Evolutionary conservation across 2,888 invertebrate species (phyloP).

Genomic region (Liposcelis brunnea): DNA sequence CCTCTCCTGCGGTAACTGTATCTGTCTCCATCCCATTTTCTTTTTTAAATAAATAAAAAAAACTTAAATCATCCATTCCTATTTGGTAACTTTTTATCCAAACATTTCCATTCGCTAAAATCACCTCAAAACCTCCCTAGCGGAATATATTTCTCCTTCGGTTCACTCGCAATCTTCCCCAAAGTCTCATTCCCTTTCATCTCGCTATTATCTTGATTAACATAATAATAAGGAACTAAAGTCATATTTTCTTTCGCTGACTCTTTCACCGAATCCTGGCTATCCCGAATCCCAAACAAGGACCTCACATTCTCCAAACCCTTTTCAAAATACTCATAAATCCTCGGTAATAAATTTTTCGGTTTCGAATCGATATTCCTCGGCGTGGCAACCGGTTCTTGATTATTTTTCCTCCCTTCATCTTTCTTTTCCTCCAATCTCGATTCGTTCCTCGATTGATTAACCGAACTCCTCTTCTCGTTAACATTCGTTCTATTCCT

Average conservation of each 20-base stretch:
- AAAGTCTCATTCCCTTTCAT: background rate
- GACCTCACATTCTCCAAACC: conserved; percentile 2
- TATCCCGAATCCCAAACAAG: background rate
- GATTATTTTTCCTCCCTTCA: background rate
- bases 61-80: too few relatives aligned
- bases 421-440: conserved; percentile 6
- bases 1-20: too few relatives aligned
- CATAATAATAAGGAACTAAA: conserved; percentile 7
- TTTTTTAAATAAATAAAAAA: too few relatives aligned
- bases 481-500: background rate
- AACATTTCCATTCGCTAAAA: too few relatives aligned
- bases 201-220: background rate
- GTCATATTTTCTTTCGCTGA: background rate
- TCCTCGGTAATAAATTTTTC: conserved; percentile 3
- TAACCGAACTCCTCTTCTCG: background rate
- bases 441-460: background rate
- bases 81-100: too few relatives aligned
- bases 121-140: too few relatives aligned
- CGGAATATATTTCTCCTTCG: too few relatives aligned
- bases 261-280: background rate
- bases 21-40: too few relatives aligned
- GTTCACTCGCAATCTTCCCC: too few relatives aligned
- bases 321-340: conserved; percentile 8
- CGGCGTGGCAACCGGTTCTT: background rate
- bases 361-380: conserved; percentile 3